A percentile compares a stretch with the other conserved stretches of the same genome.
Conservation (phyloP, 2,888 invertebrate genomes). For the Cephus sareptanus region DNA sequence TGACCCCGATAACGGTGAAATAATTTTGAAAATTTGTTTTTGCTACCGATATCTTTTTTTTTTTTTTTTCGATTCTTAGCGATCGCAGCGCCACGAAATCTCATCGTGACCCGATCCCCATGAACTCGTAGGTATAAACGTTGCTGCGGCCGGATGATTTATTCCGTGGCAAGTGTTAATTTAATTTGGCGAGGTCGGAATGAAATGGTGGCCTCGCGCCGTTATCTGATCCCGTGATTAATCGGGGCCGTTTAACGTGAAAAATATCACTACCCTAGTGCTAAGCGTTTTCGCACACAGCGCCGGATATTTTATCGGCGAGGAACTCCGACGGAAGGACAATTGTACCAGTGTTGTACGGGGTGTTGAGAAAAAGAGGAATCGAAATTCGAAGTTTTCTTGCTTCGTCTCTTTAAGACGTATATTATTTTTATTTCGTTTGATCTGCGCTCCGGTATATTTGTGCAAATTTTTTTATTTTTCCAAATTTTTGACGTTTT, state of each 20-base stretch:
- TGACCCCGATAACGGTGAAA: too few relatives aligned
- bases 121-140: neutral
- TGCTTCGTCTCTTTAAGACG: rapidly evolving
- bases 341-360: neutral
- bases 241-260: constrained; percentile 16
- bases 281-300: constrained; percentile 2
- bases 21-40: too few relatives aligned
- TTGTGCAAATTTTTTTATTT: neutral
- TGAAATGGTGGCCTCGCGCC: constrained; percentile 18
- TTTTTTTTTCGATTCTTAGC: too few relatives aligned
- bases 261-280: constrained; percentile 17
- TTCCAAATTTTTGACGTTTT: neutral
- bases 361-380: neutral
- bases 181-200: constrained; percentile 20
- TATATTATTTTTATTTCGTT: too few relatives aligned
- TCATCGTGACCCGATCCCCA: neutral
- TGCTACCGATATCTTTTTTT: too few relatives aligned
- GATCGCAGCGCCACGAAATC: neutral
- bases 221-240: constrained; percentile 24
- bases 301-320: neutral
- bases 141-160: constrained; percentile 12
- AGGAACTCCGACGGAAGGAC: neutral
- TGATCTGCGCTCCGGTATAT: too few relatives aligned
- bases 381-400: neutral
- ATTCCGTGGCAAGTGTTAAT: constrained; percentile 23